Evolutionary conservation across 2,113 vertebrate genomes (phyloP).

Genomic region (Argyrosomus japonicus): DNA sequence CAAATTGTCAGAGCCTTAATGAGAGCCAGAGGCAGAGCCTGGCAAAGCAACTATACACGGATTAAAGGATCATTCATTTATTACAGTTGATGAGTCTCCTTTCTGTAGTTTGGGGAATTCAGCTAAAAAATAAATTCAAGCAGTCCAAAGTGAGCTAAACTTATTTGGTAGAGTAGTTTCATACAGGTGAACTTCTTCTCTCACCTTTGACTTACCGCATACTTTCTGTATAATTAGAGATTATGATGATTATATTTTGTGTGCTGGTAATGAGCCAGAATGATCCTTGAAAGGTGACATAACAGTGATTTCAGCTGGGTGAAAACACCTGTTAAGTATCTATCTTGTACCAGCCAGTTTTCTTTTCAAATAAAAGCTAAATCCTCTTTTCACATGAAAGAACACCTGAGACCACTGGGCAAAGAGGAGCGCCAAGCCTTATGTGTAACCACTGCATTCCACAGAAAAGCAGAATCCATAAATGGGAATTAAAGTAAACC

Average conservation of each 20-base stretch:
- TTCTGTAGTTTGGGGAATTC: background rate
- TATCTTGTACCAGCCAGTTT: background rate
- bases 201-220: background rate
- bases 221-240: background rate
- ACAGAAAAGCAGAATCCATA: conserved; percentile 41
- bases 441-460: conserved; percentile 40
- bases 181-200: too few species aligned
- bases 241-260: background rate
- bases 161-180: background rate
- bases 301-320: background rate
- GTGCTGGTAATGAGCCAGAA: background rate
- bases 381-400: conserved; percentile 29
- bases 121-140: background rate
- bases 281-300: background rate
- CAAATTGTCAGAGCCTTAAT: background rate
- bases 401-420: conserved; percentile 14
- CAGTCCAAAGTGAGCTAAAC: background rate
- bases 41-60: background rate
- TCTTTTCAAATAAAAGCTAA: conserved; percentile 25
- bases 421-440: background rate
- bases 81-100: background rate
- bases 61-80: background rate
- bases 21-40: background rate
- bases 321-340: conserved; percentile 23
- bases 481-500: conserved; percentile 51